Evolutionary conservation across 64 coral and sea anemone species (phyloP), one percentile per base, ranked within the genome.

Genomic region (Porites lutea): DNA sequence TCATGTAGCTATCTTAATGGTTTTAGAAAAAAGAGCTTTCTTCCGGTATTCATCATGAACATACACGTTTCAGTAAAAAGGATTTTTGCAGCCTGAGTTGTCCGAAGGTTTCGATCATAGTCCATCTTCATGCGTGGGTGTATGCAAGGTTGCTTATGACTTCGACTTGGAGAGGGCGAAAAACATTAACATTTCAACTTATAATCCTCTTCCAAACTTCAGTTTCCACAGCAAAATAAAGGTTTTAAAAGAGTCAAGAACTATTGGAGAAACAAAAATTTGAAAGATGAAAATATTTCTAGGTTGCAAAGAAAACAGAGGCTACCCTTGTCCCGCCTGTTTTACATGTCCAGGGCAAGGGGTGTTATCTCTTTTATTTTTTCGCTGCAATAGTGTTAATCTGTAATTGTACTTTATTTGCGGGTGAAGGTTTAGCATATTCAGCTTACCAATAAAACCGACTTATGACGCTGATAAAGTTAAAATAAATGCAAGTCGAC

Each of bases 401-500:
- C 11, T 4, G 18, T 48, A 48, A 13, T 74, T 23, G 43, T 71
- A 13, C 48, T 37, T 74, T 37, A 37, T 37, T 37, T 37, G 27
- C 27, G 27, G 27, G 9, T 48, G 8, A 23, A 23, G 68, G 23
- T 9, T 23, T 71, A n/a, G 43, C 37, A 74, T 74, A 74, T 74
- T 74, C 10, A 74, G 48, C 27, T 37, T 37, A 37, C 0, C 27
- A 37, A 37, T 37, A 37, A 37, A 46, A 12, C 2, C 21, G 48
- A 8, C 44, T 74, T 11, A 47, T 15, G 49, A 50, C 57, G 48
- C 4, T 46, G 79, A 63, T 65, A 18, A 82, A 65, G 48, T 65
- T 61, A 65, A 65, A 82, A 82, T 82, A 82, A 82, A 82, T 82
- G 64, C 79, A 82, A 82, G 79, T 63, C 16, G 59, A 65, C 23